Conservation (phyloP, 2,113 vertebrate species). For the Bubo blakistoni region DNA sequence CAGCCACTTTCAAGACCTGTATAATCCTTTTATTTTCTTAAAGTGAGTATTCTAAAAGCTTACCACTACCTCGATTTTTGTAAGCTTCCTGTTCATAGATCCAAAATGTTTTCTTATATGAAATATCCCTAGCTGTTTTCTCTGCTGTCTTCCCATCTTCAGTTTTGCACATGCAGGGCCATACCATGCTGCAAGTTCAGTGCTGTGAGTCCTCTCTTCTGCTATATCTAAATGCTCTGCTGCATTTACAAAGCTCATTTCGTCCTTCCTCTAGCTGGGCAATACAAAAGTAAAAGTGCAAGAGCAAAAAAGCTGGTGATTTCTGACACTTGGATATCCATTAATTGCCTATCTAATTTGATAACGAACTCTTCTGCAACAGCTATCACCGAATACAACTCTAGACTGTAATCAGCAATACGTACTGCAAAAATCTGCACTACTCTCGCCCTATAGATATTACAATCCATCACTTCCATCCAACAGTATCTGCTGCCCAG, state of each 20-base stretch:
- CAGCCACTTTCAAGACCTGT: neutral
- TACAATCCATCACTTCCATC: neutral
- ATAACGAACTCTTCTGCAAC: neutral
- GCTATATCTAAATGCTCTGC: neutral
- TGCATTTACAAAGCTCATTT: neutral
- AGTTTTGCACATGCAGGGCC: neutral
- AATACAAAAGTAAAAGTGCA: neutral
- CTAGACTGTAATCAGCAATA: neutral
- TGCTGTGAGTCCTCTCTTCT: neutral
- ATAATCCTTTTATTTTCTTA: neutral
- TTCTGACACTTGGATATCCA: neutral
- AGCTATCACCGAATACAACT: neutral
- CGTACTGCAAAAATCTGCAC: neutral
- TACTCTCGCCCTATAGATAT: neutral
- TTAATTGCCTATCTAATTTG: neutral
- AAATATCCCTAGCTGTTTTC: neutral
- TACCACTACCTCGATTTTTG: neutral
- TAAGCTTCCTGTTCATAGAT: neutral
- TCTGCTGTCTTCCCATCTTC: neutral
- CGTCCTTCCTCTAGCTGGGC: neutral
- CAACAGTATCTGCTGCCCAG: neutral
- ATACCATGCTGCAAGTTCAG: neutral
- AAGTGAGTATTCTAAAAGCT: neutral
- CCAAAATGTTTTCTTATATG: neutral
- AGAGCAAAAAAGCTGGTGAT: neutral